Conservation (phyloP, 2,797 vertebrate species). For the Pelochelys cantorii region DNA sequence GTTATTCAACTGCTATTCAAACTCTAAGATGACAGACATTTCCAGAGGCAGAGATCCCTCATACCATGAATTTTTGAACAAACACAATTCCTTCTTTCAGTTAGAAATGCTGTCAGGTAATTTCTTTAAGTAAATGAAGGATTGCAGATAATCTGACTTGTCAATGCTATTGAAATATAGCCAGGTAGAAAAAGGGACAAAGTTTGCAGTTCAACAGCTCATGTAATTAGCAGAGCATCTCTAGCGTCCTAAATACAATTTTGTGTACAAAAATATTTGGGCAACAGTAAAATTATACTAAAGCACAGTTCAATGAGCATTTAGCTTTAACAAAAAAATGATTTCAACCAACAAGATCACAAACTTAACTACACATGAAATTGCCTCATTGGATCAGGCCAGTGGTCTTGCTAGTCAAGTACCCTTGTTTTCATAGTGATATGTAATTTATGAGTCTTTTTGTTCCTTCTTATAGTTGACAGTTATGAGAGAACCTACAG, state of each 20-base stretch:
- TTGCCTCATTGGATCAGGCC: neutral
- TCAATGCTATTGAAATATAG: neutral
- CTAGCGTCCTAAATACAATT: neutral
- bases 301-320: constrained; percentile 2
- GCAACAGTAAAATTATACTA: neutral
- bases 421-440: neutral
- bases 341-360: constrained; percentile 17
- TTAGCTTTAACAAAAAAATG: neutral
- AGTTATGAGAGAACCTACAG: accelerated
- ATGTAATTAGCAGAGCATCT: neutral
- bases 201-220: neutral
- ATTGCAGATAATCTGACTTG: neutral
- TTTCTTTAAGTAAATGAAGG: constrained; percentile 9
- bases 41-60: accelerated
- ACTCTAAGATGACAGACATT: accelerated
- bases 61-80: neutral
- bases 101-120: neutral
- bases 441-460: too few relatives aligned
- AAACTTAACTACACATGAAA: neutral
- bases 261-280: neutral
- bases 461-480: too few relatives aligned
- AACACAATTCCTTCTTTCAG: neutral
- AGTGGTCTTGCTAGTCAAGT: accelerated
- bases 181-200: accelerated
- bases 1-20: accelerated